Evolutionary conservation across 2,797 vertebrate genomes (phyloP).

Genomic region (Tapera naevia): DNA sequence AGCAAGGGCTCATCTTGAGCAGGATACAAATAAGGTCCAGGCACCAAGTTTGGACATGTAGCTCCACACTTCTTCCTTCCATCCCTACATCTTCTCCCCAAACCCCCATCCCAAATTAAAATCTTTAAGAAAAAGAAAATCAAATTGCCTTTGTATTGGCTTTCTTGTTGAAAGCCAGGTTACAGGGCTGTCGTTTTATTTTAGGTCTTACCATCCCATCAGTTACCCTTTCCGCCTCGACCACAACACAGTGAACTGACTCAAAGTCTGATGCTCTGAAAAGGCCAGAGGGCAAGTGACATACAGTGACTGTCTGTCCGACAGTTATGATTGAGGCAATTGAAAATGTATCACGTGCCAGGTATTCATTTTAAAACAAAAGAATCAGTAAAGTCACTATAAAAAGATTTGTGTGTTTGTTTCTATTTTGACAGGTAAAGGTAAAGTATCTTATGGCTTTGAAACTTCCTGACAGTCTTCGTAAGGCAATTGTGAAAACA

Average conservation of each 20-base stretch:
- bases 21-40: neutral
- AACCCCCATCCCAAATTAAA: neutral
- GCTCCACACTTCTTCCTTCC: neutral
- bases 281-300: neutral
- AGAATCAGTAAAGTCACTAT: neutral
- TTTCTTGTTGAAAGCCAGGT: neutral
- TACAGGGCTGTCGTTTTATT: neutral
- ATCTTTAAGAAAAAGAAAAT: neutral
- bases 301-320: neutral
- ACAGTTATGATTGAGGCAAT: neutral
- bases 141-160: neutral
- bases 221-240: neutral
- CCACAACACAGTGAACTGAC: neutral
- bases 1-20: neutral
- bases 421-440: constrained; percentile 18
- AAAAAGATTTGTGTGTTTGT: neutral
- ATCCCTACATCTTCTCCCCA: neutral
- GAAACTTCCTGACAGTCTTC: neutral
- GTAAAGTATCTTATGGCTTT: neutral
- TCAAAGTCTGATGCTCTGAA: neutral
- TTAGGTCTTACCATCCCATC: neutral
- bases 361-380: neutral
- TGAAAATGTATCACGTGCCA: neutral
- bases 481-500: neutral
- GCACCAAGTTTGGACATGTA: neutral